A percentile compares a stretch with the other conserved stretches of the same genome.
phyloP scores from a whole-genome alignment of 2,797 vertebrate genomes.

The Pterois miles region DNA sequence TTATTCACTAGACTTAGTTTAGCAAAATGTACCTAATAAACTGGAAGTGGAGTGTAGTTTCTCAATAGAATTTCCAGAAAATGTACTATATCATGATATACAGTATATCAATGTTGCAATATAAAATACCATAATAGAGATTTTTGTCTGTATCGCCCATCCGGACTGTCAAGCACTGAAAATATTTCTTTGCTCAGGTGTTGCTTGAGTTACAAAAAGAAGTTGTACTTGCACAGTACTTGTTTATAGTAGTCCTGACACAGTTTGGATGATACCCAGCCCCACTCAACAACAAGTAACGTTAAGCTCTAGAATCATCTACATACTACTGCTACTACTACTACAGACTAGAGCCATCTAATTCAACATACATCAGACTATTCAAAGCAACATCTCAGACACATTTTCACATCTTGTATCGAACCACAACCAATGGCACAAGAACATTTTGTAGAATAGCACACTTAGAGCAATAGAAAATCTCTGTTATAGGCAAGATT shows the following conservation, averaged over 20 bases:
- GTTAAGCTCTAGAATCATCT: constrained; percentile 28
- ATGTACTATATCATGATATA: not conserved
- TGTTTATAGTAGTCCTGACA: not conserved
- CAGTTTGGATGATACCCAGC: constrained; percentile 42
- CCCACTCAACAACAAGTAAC: constrained; percentile 9
- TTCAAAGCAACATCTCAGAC: constrained; percentile 35
- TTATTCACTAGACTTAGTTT: not conserved
- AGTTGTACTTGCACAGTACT: too few relatives aligned
- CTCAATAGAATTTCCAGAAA: not conserved
- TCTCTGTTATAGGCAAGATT: constrained; percentile 34
- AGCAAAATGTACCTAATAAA: not conserved
- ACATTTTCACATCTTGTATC: constrained; percentile 47
- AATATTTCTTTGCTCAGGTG: not conserved
- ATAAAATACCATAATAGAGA: not conserved
- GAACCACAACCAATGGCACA: constrained; percentile 59
- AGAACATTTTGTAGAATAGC: constrained; percentile 43
- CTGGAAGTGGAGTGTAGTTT: not conserved
- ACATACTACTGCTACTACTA: constrained; percentile 8
- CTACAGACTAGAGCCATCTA: constrained; percentile 9
- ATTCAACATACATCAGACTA: constrained; percentile 25
- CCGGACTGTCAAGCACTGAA: not conserved
- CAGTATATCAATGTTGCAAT: not conserved
- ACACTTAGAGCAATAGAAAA: constrained; percentile 38
- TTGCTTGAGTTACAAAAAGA: not conserved
- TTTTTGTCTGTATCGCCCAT: not conserved